Conservation (phyloP, 2,888 invertebrate species). For the Mythimna vitellina region DNA sequence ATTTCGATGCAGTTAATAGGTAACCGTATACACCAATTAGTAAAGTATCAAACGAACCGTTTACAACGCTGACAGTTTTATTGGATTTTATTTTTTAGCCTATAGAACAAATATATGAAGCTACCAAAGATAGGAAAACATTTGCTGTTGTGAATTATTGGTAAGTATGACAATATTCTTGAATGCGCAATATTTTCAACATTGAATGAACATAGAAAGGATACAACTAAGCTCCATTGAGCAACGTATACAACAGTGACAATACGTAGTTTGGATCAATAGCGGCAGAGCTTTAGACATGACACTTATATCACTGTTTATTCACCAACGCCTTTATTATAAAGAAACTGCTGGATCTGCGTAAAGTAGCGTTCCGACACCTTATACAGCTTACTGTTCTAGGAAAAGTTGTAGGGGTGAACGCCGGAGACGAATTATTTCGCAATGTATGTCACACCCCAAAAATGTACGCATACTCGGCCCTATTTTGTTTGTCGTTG, state of each 20-base stretch:
- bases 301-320: constrained; percentile 24
- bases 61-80: background rate
- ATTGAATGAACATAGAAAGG: constrained; percentile 4
- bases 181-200: constrained; percentile 2
- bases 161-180: background rate
- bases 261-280: constrained; percentile 26
- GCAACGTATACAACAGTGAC: constrained; percentile 8
- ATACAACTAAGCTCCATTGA: constrained; percentile 8
- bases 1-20: constrained; percentile 39
- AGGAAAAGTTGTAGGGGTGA: constrained; percentile 7
- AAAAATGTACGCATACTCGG: constrained; percentile 14
- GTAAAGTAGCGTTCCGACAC: constrained; percentile 19
- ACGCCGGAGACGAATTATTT: constrained; percentile 15
- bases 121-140: background rate
- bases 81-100: background rate
- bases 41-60: background rate
- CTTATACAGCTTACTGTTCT: constrained; percentile 7
- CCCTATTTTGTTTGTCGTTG: constrained; percentile 25
- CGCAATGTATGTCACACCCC: constrained; percentile 16
- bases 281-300: constrained; percentile 7
- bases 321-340: constrained; percentile 13
- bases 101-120: background rate
- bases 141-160: background rate
- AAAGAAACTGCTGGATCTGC: constrained; percentile 5
- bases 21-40: constrained; percentile 37